Evolutionary conservation across 35 echinoderm and acorn worm genomes (phyloP).

Genomic region (Ophiothrix spiculata): DNA sequence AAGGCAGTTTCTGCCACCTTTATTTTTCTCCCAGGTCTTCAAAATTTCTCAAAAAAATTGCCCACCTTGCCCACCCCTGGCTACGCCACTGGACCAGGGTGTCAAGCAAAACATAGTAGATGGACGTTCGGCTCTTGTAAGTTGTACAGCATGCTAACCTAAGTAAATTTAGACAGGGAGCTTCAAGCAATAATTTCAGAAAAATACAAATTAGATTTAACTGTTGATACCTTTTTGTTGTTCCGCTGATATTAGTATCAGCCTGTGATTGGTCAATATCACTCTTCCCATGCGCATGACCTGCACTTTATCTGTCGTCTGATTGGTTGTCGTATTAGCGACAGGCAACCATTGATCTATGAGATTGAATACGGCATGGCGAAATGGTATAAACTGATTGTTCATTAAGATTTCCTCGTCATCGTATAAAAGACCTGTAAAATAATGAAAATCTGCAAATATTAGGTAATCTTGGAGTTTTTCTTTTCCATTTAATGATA

Average conservation of each 20-base stretch:
- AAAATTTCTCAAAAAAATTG: too few relatives aligned
- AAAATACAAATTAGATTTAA: too few relatives aligned
- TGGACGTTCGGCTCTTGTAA: too few relatives aligned
- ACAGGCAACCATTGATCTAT: background rate
- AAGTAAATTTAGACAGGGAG: too few relatives aligned
- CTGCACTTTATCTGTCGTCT: background rate
- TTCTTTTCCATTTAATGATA: too few relatives aligned
- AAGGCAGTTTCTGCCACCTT: too few relatives aligned
- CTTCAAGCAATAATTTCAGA: too few relatives aligned
- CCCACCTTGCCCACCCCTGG: too few relatives aligned
- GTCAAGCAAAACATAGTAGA: too few relatives aligned
- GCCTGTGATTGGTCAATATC: background rate
- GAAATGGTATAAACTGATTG: background rate
- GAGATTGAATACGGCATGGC: background rate
- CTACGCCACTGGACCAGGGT: too few relatives aligned
- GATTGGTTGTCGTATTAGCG: background rate
- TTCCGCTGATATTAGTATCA: background rate
- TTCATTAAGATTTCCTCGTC: background rate
- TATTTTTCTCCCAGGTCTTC: too few relatives aligned
- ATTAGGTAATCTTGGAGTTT: conserved; percentile 7
- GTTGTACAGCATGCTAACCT: too few relatives aligned
- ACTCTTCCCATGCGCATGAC: background rate
- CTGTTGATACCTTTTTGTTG: background rate
- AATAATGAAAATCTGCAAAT: background rate
- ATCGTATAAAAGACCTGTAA: background rate